Evolutionary conservation across 1,140 invertebrate species (phyloP).

Genomic region (Oedothorax gibbosus): DNA sequence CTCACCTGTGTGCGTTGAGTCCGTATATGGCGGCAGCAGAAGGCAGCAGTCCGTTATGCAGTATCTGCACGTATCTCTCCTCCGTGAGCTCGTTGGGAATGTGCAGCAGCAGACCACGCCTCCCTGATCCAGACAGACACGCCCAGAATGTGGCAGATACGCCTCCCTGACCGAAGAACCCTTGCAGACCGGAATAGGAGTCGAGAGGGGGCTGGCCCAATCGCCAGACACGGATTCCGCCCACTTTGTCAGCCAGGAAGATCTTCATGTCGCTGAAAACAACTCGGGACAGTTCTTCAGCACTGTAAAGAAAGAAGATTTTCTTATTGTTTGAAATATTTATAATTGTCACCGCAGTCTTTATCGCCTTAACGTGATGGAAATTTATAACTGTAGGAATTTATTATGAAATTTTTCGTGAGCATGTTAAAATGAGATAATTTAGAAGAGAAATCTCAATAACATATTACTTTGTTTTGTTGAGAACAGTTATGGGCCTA

Average conservation of each 20-base stretch:
- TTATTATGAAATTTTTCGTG: too few relatives aligned
- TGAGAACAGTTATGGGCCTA: too few relatives aligned
- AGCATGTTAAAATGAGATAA: too few relatives aligned
- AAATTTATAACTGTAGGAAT: too few relatives aligned
- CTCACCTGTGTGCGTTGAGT: conserved; percentile 54
- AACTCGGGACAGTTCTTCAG: conserved; percentile 28
- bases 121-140: conserved; percentile 45
- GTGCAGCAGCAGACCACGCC: conserved; percentile 46
- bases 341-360: too few relatives aligned
- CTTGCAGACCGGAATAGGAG: conserved; percentile 26
- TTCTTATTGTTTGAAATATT: too few relatives aligned
- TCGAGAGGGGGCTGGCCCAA: conserved; percentile 45
- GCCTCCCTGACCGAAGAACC: conserved; percentile 38
- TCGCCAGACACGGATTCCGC: conserved; percentile 42
- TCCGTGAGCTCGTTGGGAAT: conserved; percentile 56
- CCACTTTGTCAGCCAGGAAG: conserved; percentile 33
- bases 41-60: conserved; percentile 53
- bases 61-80: conserved; percentile 55
- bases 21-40: conserved; percentile 56
- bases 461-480: too few relatives aligned
- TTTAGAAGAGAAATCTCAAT: too few relatives aligned
- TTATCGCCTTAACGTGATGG: too few relatives aligned
- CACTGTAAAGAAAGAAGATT: too few relatives aligned
- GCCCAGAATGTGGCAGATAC: conserved; percentile 53
- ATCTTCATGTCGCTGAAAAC: conserved; percentile 55